A percentile compares a stretch with the other conserved stretches of the same genome.
Conservation (phyloP, 2,797 vertebrate genomes). For the Lepilemur septentrionalis region DNA sequence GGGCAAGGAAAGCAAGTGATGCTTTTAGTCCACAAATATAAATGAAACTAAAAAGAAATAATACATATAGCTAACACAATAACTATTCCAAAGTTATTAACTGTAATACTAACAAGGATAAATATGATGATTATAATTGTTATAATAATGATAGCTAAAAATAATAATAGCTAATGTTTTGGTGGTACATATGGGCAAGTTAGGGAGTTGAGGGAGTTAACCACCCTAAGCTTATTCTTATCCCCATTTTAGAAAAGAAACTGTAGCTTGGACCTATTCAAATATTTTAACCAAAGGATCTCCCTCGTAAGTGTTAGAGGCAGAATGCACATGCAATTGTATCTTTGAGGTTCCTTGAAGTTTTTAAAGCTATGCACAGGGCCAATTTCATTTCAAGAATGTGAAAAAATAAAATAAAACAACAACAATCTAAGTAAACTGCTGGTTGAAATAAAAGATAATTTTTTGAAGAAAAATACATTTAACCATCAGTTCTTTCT, state of each 20-base stretch:
- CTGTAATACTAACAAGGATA: not conserved
- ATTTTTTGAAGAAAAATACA: not conserved
- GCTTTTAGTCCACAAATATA: not conserved
- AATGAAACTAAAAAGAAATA: conserved; percentile 24
- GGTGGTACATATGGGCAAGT: not conserved
- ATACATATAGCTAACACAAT: not conserved
- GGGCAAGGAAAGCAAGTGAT: not conserved
- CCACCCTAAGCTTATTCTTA: not conserved
- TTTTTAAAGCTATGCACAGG: not conserved
- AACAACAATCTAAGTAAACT: not conserved
- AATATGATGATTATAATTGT: not conserved
- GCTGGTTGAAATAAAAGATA: not conserved
- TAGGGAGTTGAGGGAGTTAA: not conserved
- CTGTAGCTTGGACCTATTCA: not conserved
- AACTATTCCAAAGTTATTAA: not conserved
- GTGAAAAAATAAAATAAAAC: not conserved
- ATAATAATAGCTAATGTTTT: not conserved
- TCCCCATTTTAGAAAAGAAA: conserved; percentile 4
- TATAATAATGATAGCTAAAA: not conserved
- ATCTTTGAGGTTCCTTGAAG: not conserved
- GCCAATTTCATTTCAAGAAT: not conserved
- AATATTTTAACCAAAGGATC: not conserved
- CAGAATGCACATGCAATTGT: not conserved
- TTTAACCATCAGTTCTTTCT: not conserved
- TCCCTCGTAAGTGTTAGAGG: not conserved